A percentile compares a stretch with the other conserved stretches of the same genome.
Conservation (phyloP, 2,888 invertebrate genomes). For the Agrotis exclamationis region DNA sequence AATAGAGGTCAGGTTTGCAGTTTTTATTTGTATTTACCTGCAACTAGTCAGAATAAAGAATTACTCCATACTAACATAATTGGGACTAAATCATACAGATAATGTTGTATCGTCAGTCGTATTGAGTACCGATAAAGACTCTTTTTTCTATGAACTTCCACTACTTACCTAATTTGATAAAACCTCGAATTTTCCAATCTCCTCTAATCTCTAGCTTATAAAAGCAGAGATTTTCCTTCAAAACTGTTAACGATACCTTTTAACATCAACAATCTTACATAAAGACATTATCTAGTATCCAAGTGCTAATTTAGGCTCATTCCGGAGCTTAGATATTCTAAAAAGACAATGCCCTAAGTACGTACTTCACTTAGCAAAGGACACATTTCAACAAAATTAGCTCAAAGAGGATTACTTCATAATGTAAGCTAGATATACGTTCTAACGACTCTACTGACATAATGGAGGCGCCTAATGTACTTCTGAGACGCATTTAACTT, state of each 20-base stretch:
- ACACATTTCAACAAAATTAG: constrained; percentile 52
- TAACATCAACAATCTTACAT: background rate
- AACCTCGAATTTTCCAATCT: too few relatives aligned
- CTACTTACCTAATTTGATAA: too few relatives aligned
- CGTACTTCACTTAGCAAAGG: constrained; percentile 40
- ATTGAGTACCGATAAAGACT: too few relatives aligned
- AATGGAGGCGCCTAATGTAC: constrained; percentile 56
- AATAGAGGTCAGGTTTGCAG: too few relatives aligned
- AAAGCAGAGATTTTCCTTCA: background rate
- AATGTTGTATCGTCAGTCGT: too few relatives aligned
- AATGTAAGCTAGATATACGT: constrained; percentile 46
- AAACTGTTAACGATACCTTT: background rate
- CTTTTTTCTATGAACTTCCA: too few relatives aligned
- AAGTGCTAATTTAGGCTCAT: constrained; percentile 30
- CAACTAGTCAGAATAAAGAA: too few relatives aligned
- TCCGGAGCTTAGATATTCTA: constrained; percentile 5
- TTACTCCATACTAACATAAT: too few relatives aligned
- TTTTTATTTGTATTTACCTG: too few relatives aligned
- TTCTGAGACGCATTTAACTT: constrained; percentile 63
- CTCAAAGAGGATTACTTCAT: constrained; percentile 47
- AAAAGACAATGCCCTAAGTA: constrained; percentile 41
- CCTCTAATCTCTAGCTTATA: background rate
- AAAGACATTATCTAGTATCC: background rate
- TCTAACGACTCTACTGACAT: constrained; percentile 54
- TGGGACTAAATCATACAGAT: too few relatives aligned